Evolutionary conservation across 2,888 invertebrate species (phyloP).

Genomic region (Neuroscelio doddi): DNA sequence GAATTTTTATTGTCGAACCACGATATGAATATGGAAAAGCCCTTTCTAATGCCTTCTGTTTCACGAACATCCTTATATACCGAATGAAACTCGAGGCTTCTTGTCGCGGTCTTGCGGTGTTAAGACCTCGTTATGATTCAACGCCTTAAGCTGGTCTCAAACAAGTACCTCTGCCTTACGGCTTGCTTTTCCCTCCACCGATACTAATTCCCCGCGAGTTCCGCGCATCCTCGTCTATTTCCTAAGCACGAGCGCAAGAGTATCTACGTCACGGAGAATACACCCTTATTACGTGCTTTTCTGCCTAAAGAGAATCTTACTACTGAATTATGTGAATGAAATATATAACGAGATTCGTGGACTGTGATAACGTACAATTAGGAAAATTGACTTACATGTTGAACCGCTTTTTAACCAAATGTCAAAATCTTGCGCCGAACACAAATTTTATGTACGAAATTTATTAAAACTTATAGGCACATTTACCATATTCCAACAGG

Average conservation of each 20-base stretch:
- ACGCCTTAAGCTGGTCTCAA: constrained; percentile 69
- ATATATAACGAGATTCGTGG: too few species aligned
- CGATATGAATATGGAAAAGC: constrained; percentile 63
- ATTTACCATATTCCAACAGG: too few species aligned
- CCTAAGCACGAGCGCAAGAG: constrained; percentile 29
- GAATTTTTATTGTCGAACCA: constrained; percentile 55
- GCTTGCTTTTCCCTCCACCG: constrained; percentile 37
- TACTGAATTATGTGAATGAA: constrained; percentile 7
- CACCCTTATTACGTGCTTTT: constrained; percentile 35
- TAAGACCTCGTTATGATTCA: constrained; percentile 72
- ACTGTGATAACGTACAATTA: too few species aligned
- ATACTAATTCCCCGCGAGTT: constrained; percentile 52
- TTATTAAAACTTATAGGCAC: too few species aligned
- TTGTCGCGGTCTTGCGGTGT: constrained; percentile 62
- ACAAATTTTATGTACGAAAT: too few species aligned
- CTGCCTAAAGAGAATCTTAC: constrained; percentile 31
- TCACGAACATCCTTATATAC: constrained; percentile 55
- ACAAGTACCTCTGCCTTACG: constrained; percentile 49
- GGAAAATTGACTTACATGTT: too few species aligned
- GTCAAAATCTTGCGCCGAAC: too few species aligned
- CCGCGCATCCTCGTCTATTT: constrained; percentile 58
- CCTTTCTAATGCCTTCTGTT: constrained; percentile 63
- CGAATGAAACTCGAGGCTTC: constrained; percentile 60
- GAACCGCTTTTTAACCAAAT: too few species aligned
- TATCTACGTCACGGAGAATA: constrained; percentile 31